A percentile compares a stretch with the other conserved stretches of the same genome.
These are phyloP conservation scores for Pipistrellus kuhlii DNA, from an alignment of 2,797 vertebrate genomes.

Conservation along the genomic window DNA sequence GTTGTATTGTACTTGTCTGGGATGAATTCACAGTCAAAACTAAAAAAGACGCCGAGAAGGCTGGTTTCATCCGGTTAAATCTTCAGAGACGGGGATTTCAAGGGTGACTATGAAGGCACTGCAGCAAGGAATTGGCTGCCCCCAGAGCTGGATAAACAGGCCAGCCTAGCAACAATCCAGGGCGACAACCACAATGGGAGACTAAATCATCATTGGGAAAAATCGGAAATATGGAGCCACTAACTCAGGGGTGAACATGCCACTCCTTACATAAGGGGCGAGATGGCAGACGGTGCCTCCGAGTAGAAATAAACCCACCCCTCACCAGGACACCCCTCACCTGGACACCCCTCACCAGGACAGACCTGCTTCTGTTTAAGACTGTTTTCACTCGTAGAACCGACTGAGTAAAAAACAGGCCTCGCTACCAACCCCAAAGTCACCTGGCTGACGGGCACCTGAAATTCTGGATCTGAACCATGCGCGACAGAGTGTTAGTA, in stretches of 20 bases:
- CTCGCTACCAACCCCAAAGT: not conserved
- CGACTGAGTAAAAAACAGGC: not conserved
- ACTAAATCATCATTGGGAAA: not conserved
- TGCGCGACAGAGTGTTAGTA: not conserved
- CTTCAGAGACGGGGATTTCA: not conserved
- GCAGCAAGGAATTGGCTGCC: not conserved
- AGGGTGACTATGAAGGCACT: not conserved
- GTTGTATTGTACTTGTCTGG: not conserved
- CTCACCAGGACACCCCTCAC: not conserved
- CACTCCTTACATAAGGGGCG: not conserved
- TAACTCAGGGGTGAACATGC: not conserved
- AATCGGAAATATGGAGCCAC: not conserved
- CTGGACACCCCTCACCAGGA: not conserved
- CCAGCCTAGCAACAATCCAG: not conserved
- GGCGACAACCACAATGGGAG: not conserved
- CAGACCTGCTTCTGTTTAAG: not conserved
- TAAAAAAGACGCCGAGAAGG: not conserved
- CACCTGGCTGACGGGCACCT: not conserved
- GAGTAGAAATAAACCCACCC: not conserved
- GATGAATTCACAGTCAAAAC: slow-evolving; percentile 31
- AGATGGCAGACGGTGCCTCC: not conserved
- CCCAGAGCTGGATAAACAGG: not conserved
- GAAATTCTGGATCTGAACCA: not conserved
- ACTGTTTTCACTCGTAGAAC: not conserved
- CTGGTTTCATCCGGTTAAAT: not conserved